Evolutionary conservation across 2,797 vertebrate genomes (phyloP).

Genomic region (Tenualosa thibaudeaui): DNA sequence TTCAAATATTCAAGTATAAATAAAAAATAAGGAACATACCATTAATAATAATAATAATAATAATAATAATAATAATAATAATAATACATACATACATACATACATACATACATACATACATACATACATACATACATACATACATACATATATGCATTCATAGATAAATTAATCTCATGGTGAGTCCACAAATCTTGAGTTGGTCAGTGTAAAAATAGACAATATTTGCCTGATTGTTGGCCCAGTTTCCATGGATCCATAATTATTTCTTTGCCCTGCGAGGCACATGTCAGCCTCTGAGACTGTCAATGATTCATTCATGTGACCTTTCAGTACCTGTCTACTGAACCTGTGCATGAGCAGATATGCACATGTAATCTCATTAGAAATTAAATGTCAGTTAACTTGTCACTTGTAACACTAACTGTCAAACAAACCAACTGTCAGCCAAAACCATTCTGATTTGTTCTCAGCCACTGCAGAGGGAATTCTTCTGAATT

Average conservation of each 20-base stretch:
- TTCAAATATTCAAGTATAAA: background rate
- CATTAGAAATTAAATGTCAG: background rate
- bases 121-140: too few relatives aligned
- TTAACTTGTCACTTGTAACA: background rate
- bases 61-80: too few relatives aligned
- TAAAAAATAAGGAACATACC: too few relatives aligned
- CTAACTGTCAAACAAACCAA: background rate
- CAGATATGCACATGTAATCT: slow-evolving; percentile 15
- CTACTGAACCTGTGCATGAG: background rate
- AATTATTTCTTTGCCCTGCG: background rate
- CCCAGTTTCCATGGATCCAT: background rate
- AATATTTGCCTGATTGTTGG: background rate
- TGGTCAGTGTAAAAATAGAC: background rate
- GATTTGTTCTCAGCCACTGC: background rate
- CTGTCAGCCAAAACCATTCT: background rate
- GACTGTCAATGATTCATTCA: slow-evolving; percentile 1
- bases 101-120: too few relatives aligned
- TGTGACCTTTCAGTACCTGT: slow-evolving; percentile 13
- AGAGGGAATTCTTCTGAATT: background rate
- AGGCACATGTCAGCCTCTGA: background rate
- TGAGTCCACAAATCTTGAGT: background rate
- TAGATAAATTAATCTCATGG: too few relatives aligned
- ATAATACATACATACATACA: too few relatives aligned
- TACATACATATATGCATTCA: too few relatives aligned
- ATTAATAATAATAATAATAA: too few relatives aligned